A percentile compares a stretch with the other conserved stretches of the same genome.
These are phyloP conservation scores for Prietella phreatophila DNA, from an alignment of 2,113 vertebrate genomes.

Conservation along the genomic window DNA sequence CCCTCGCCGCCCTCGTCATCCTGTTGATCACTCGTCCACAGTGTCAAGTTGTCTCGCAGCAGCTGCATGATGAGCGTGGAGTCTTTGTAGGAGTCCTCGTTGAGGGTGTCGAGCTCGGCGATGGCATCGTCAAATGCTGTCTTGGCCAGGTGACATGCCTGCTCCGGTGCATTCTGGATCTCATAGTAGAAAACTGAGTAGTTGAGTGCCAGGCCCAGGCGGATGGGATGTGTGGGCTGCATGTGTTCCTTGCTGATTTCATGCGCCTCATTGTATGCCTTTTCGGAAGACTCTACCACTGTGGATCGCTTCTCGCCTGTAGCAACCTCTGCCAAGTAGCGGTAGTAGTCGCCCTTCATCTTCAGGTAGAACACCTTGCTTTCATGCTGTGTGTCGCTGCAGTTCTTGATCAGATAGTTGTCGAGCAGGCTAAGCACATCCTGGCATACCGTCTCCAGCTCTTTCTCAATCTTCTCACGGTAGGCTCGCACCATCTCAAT, in stretches of 20 bases:
- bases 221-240: conserved; percentile 98
- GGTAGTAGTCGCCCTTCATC: conserved; percentile 99
- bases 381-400: conserved; percentile 96
- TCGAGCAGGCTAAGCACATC: conserved; percentile 96
- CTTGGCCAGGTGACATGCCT: conserved; percentile 99
- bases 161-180: conserved; percentile 98
- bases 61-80: conserved; percentile 99
- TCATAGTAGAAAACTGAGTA: conserved; percentile 99
- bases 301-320: conserved; percentile 94
- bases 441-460: conserved; percentile 94
- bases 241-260: conserved; percentile 99
- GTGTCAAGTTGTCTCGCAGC: conserved; percentile 99
- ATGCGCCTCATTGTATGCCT: conserved; percentile 96
- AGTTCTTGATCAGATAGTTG: conserved; percentile 99
- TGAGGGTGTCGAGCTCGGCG: conserved; percentile 99
- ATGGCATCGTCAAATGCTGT: conserved; percentile 99
- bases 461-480: conserved; percentile 98
- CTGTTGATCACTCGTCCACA: conserved; percentile 99
- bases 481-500: conserved; percentile 98
- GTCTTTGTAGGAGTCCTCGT: conserved; percentile 99
- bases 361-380: conserved; percentile 99
- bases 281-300: conserved; percentile 95
- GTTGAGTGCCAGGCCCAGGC: conserved; percentile 95
- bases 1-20: conserved; percentile 97
- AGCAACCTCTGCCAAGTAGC: conserved; percentile 97